phyloP scores from a whole-genome alignment of 2,888 invertebrate species.

The Agrotis clavis region DNA sequence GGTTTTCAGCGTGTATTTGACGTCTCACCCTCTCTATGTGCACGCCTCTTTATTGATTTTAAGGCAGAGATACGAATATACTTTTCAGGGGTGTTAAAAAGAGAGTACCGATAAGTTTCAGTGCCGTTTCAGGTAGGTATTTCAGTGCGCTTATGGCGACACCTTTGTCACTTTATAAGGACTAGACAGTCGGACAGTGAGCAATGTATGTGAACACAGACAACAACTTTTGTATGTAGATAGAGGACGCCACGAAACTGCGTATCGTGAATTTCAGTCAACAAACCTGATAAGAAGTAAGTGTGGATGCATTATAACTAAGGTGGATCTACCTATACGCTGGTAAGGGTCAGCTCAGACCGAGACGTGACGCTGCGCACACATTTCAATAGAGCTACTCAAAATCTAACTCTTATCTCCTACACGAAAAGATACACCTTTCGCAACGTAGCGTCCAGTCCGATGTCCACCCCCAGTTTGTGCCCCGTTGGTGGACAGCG shows the following conservation, averaged over 20 bases:
- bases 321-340: too few relatives aligned
- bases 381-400: too few relatives aligned
- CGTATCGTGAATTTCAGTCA: too few relatives aligned
- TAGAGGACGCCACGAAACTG: constrained; percentile 26
- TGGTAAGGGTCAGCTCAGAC: too few relatives aligned
- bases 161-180: constrained; percentile 14
- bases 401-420: too few relatives aligned
- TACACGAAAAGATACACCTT: too few relatives aligned
- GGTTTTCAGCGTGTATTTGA: constrained; percentile 8
- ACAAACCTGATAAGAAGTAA: too few relatives aligned
- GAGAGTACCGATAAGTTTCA: constrained; percentile 19
- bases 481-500: too few relatives aligned
- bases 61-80: constrained; percentile 8
- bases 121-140: not conserved
- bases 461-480: too few relatives aligned
- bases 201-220: not conserved
- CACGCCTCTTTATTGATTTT: constrained; percentile 41
- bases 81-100: constrained; percentile 3
- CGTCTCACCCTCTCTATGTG: not conserved
- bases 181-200: not conserved
- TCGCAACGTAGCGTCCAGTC: too few relatives aligned
- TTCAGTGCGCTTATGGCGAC: constrained; percentile 19
- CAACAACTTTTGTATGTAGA: not conserved
- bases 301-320: too few relatives aligned
- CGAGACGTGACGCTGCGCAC: too few relatives aligned